These are phyloP conservation scores for Fistularia commersonii DNA, from an alignment of 2,797 vertebrate species.

Conservation along the genomic window DNA sequence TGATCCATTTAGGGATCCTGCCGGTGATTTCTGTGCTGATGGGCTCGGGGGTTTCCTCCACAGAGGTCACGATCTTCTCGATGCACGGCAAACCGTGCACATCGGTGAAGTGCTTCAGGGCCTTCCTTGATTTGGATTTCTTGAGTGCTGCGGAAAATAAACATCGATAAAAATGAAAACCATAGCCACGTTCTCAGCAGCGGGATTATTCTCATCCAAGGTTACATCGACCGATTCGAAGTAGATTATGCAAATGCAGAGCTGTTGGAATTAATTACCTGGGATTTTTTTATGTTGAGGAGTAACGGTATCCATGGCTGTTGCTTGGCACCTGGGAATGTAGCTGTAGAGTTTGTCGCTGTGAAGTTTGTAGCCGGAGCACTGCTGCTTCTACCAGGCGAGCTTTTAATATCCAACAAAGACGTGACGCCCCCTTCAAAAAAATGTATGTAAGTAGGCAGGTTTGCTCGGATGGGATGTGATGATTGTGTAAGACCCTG, in stretches of 20 bases:
- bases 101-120: conserved; percentile 44
- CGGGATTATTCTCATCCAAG: no score
- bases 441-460: conserved; percentile 1
- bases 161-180: neutral
- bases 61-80: conserved; percentile 74
- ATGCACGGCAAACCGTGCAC: conserved; percentile 74
- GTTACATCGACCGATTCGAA: no score
- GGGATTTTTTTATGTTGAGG: neutral
- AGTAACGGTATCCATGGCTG: conserved; percentile 32
- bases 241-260: no score
- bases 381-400: conserved; percentile 6
- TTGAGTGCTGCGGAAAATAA: conserved; percentile 30
- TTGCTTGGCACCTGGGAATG: conserved; percentile 2
- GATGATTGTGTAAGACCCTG: conserved; percentile 29
- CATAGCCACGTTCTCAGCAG: no score
- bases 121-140: conserved; percentile 32
- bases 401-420: conserved; percentile 42
- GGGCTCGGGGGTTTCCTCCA: conserved; percentile 76
- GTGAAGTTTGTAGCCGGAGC: neutral
- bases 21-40: conserved; percentile 75
- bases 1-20: conserved; percentile 82
- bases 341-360: no score
- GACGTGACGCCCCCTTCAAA: neutral
- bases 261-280: conserved; percentile 23
- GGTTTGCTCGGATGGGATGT: neutral